These are phyloP conservation scores for Chrysogorgia sp. DNA, from an alignment of 92 coral and sea anemone genomes.

Conservation along the genomic window DNA sequence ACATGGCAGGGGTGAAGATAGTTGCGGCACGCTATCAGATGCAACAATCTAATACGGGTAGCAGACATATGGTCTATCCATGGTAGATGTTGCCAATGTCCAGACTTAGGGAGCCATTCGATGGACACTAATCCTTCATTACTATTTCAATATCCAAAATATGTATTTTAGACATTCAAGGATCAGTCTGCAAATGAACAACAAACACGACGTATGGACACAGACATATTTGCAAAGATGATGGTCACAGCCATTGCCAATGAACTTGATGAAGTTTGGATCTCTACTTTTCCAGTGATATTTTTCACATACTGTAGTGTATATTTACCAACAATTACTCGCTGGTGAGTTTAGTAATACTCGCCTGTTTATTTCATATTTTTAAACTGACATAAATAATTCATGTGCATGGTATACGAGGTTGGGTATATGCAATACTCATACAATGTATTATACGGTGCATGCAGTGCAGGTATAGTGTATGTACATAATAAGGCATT, in stretches of 20 bases:
- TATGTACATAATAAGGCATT: no score
- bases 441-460: not conserved
- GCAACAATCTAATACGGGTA: no score
- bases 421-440: not conserved
- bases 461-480: not conserved
- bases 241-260: conserved; percentile 75
- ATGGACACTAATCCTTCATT: not conserved
- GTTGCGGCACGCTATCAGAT: no score
- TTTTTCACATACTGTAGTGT: conserved; percentile 70
- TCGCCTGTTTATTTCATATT: not conserved
- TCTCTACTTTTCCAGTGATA: conserved; percentile 73
- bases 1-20: no score
- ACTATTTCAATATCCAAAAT: no score
- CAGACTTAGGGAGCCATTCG: not conserved
- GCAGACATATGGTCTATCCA: no score
- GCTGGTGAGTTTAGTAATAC: conserved; percentile 74
- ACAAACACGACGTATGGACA: conserved; percentile 59
- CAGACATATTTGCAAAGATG: conserved; percentile 73
- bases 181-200: conserved; percentile 10
- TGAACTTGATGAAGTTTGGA: conserved; percentile 90
- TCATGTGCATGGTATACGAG: not conserved
- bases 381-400: not conserved
- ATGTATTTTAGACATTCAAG: conserved; percentile 7
- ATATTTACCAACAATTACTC: conserved; percentile 71
- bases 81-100: not conserved